Conservation (phyloP, 2,888 invertebrate species). For the Luperina nickerlii region DNA sequence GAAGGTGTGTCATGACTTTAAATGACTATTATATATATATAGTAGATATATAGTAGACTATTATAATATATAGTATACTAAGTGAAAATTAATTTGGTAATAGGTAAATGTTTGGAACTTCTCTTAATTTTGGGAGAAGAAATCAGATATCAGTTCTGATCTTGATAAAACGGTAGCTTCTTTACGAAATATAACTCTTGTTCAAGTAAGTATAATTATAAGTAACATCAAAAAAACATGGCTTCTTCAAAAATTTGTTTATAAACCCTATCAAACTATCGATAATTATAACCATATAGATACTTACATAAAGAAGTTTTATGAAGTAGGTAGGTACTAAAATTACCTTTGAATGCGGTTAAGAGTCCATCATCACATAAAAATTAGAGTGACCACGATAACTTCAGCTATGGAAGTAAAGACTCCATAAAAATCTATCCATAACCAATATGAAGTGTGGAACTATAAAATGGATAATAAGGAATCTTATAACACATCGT, state of each 20-base stretch:
- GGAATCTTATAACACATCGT: constrained; percentile 52
- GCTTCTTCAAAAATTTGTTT: constrained; percentile 4
- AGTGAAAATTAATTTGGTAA: no score
- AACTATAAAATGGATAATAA: constrained; percentile 57
- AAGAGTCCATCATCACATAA: constrained; percentile 57
- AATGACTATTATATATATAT: background rate
- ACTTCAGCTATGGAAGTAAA: constrained; percentile 57
- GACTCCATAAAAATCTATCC: constrained; percentile 58
- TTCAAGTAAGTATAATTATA: constrained; percentile 7
- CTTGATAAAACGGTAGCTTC: background rate
- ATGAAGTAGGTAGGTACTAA: constrained; percentile 54
- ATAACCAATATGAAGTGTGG: constrained; percentile 59
- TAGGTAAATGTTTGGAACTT: no score
- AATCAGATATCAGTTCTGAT: background rate
- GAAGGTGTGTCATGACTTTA: no score
- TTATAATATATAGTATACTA: background rate
- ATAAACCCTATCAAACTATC: constrained; percentile 24
- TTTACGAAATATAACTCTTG: background rate
- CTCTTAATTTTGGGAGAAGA: no score
- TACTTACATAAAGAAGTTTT: constrained; percentile 39
- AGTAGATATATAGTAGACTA: no score
- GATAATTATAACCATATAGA: constrained; percentile 21
- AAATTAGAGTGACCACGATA: constrained; percentile 63
- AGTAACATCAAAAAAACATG: constrained; percentile 24
- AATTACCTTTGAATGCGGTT: constrained; percentile 47